Conservation (phyloP, 2,797 vertebrate species). For the Loris lydekkerianus region DNA sequence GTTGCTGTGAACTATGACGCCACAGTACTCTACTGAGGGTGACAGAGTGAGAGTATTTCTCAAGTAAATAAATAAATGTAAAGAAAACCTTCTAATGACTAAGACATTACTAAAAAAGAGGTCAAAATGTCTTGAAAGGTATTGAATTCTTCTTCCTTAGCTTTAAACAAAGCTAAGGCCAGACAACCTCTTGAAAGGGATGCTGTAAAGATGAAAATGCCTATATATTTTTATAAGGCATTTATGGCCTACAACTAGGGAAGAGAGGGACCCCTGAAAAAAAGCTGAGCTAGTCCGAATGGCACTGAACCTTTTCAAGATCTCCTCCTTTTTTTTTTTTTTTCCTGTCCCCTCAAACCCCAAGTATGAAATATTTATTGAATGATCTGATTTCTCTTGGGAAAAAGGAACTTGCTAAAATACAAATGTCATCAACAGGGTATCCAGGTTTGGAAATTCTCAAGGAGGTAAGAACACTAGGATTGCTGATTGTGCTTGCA, state of each 20-base stretch:
- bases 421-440: neutral
- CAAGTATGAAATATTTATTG: neutral
- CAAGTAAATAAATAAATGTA: no score
- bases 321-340: neutral
- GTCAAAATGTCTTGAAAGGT: neutral
- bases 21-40: no score
- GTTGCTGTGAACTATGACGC: no score
- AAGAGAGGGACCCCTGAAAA: neutral
- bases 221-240: neutral
- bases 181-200: neutral
- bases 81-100: neutral
- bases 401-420: conserved; percentile 1
- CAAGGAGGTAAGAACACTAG: neutral
- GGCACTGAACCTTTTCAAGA: neutral
- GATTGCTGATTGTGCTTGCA: neutral
- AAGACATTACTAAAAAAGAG: conserved; percentile 10
- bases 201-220: neutral
- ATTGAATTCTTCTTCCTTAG: neutral
- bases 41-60: no score
- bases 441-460: conserved; percentile 15
- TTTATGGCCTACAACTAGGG: neutral
- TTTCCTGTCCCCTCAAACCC: neutral
- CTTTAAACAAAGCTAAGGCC: neutral
- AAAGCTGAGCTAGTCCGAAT: neutral
- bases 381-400: neutral